These are phyloP conservation scores for Plebejus anna DNA, from an alignment of 2,888 invertebrate species.

Conservation along the genomic window DNA sequence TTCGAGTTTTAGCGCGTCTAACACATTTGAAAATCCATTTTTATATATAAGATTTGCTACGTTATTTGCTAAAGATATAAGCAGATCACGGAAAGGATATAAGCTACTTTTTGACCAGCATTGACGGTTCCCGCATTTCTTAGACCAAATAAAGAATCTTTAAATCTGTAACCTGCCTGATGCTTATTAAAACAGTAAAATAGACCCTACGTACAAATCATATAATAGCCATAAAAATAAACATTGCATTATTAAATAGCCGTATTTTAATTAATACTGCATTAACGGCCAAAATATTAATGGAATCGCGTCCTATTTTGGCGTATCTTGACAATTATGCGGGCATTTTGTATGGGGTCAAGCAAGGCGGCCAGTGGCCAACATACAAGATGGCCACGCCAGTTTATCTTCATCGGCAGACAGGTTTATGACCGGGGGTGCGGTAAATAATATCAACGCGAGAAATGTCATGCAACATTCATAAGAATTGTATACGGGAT, in stretches of 20 bases:
- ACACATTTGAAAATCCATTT: too few relatives aligned
- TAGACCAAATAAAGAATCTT: too few relatives aligned
- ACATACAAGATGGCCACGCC: conserved; percentile 56
- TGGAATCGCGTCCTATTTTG: background rate
- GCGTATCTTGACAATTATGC: conserved; percentile 34
- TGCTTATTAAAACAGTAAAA: too few relatives aligned
- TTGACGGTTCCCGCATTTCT: too few relatives aligned
- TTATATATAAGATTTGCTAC: too few relatives aligned
- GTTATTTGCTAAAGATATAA: too few relatives aligned
- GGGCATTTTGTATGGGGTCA: conserved; percentile 53
- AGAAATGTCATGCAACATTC: conserved; percentile 74
- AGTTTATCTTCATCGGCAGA: conserved; percentile 69
- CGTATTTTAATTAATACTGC: background rate
- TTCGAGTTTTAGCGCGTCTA: too few relatives aligned
- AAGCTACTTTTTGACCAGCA: too few relatives aligned
- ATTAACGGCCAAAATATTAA: background rate
- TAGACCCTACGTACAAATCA: too few relatives aligned
- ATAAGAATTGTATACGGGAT: conserved; percentile 48
- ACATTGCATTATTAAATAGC: background rate
- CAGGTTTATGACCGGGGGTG: conserved; percentile 69
- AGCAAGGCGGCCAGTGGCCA: conserved; percentile 50
- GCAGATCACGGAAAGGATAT: too few relatives aligned
- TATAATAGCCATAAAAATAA: background rate
- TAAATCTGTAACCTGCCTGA: too few relatives aligned
- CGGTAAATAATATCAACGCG: conserved; percentile 74